Conservation (phyloP, 2,888 invertebrate genomes). For the Lasioglossum leucozonium region DNA sequence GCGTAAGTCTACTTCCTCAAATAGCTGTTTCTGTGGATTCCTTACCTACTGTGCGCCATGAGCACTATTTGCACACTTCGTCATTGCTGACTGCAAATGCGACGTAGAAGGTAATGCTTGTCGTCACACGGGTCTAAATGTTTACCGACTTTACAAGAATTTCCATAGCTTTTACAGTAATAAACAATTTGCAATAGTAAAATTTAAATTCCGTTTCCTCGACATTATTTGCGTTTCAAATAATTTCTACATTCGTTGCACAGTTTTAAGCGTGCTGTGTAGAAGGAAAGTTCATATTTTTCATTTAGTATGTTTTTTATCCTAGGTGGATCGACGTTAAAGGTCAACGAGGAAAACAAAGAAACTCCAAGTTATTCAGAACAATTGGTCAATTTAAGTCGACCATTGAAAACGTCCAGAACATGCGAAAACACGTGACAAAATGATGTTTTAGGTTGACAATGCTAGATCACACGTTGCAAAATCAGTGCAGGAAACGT, state of each 20-base stretch:
- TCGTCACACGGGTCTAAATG: not conserved
- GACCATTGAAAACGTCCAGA: not conserved
- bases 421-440: not conserved
- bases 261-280: too few relatives aligned
- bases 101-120: not conserved
- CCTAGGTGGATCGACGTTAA: not conserved
- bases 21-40: constrained; percentile 7
- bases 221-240: too few relatives aligned
- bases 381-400: not conserved
- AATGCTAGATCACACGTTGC: not conserved
- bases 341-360: not conserved
- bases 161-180: not conserved
- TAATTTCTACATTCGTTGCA: not conserved
- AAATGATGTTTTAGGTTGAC: not conserved
- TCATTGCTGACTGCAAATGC: not conserved
- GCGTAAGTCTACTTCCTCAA: constrained; percentile 10
- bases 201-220: not conserved
- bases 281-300: not conserved
- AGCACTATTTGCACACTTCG: not conserved
- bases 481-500: too few relatives aligned
- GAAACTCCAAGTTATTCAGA: not conserved
- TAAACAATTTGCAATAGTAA: not conserved
- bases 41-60: constrained; percentile 2
- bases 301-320: not conserved
- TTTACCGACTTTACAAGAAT: not conserved